These are phyloP conservation scores for Platycnemis pennipes DNA, from an alignment of 2,888 invertebrate species.

Conservation along the genomic window DNA sequence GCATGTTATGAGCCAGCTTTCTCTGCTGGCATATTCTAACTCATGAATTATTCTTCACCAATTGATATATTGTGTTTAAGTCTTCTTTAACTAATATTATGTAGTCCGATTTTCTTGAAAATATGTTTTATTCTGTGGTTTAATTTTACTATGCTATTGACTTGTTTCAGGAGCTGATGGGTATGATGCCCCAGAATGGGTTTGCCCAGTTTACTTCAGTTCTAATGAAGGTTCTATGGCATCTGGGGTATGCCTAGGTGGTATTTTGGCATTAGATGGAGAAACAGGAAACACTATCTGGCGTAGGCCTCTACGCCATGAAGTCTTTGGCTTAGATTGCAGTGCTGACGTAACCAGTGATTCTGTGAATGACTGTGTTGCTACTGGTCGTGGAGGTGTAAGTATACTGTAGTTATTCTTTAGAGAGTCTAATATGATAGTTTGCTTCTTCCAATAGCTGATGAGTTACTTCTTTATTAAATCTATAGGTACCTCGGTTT, in stretches of 20 bases:
- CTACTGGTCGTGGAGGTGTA: constrained; percentile 87
- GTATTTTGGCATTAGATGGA: constrained; percentile 89
- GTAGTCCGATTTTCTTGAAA: too few species aligned
- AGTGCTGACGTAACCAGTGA: constrained; percentile 86
- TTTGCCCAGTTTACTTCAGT: constrained; percentile 85
- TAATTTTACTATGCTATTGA: constrained; percentile 66
- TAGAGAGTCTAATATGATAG: too few species aligned
- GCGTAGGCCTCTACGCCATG: constrained; percentile 87
- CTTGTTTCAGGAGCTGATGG: constrained; percentile 81
- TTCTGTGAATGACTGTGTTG: constrained; percentile 86
- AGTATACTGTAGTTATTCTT: too few species aligned
- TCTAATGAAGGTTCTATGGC: constrained; percentile 75
- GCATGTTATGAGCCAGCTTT: too few species aligned
- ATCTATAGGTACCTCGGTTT: too few species aligned
- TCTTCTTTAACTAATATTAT: too few species aligned
- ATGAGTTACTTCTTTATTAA: too few species aligned
- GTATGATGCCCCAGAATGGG: constrained; percentile 79
- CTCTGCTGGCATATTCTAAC: too few species aligned
- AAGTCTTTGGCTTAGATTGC: constrained; percentile 88
- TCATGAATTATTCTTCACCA: too few species aligned
- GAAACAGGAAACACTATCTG: constrained; percentile 86
- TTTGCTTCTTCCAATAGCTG: too few species aligned
- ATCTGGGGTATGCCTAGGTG: constrained; percentile 86
- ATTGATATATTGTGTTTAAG: too few species aligned
- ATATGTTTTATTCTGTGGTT: too few species aligned